A percentile compares a stretch with the other conserved stretches of the same genome.
These are phyloP conservation scores for Tylochromis polylepis DNA, from an alignment of 2,113 vertebrate species.

Conservation along the genomic window DNA sequence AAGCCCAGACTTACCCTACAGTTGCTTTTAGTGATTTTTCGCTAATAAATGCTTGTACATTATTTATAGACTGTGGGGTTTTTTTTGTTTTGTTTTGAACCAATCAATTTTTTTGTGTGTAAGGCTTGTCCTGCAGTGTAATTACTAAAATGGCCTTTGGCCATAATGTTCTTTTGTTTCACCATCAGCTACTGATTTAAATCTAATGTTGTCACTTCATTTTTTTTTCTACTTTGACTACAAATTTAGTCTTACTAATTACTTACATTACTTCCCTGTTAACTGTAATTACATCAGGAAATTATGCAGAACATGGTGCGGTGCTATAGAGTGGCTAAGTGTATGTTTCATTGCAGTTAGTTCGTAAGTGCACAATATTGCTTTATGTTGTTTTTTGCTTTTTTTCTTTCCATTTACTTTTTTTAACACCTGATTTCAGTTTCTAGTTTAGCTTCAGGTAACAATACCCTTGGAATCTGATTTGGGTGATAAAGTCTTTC, in stretches of 20 bases:
- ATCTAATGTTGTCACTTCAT: background rate
- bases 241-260: background rate
- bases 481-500: background rate
- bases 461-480: background rate
- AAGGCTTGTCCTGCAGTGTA: background rate
- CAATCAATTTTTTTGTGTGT: background rate
- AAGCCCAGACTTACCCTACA: background rate
- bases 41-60: background rate
- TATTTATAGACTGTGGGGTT: background rate
- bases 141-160: background rate
- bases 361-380: background rate
- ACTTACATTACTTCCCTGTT: background rate
- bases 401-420: background rate
- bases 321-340: background rate
- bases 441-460: background rate
- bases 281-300: background rate
- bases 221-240: background rate
- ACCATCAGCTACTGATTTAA: background rate
- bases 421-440: background rate
- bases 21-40: background rate
- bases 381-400: background rate
- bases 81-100: background rate
- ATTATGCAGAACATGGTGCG: background rate
- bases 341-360: background rate
- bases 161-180: background rate